Conservation (phyloP, 2,797 vertebrate species). For the Eulemur mongoz region DNA sequence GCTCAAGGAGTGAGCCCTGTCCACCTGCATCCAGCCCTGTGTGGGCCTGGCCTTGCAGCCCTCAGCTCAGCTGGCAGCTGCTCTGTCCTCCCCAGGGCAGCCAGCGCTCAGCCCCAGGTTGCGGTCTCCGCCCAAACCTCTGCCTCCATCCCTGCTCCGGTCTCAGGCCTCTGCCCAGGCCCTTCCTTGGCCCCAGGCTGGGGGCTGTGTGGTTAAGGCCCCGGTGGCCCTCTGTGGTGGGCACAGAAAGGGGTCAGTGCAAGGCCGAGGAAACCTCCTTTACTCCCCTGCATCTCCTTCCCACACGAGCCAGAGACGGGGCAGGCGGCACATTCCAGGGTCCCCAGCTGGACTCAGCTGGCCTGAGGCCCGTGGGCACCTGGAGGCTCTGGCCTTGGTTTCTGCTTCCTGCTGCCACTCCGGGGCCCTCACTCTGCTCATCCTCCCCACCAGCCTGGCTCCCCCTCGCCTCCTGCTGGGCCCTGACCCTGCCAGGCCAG, state of each 20-base stretch:
- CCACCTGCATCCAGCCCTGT: neutral
- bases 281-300: neutral
- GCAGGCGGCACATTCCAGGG: neutral
- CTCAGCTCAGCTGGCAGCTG: neutral
- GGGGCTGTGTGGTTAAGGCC: neutral
- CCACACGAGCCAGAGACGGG: neutral
- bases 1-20: neutral
- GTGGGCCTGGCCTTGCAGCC: neutral
- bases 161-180: neutral
- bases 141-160: neutral
- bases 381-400: neutral
- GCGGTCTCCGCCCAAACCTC: neutral
- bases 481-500: neutral
- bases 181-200: neutral
- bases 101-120: neutral
- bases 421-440: neutral
- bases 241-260: neutral
- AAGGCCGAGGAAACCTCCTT: neutral
- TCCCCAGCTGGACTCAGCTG: neutral
- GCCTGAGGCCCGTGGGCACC: neutral
- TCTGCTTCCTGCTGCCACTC: neutral
- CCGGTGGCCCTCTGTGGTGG: neutral
- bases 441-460: neutral
- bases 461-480: neutral
- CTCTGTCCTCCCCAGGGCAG: neutral